phyloP scores from a whole-genome alignment of 64 coral and sea anemone genomes.

The Stichodactyla helianthus region DNA sequence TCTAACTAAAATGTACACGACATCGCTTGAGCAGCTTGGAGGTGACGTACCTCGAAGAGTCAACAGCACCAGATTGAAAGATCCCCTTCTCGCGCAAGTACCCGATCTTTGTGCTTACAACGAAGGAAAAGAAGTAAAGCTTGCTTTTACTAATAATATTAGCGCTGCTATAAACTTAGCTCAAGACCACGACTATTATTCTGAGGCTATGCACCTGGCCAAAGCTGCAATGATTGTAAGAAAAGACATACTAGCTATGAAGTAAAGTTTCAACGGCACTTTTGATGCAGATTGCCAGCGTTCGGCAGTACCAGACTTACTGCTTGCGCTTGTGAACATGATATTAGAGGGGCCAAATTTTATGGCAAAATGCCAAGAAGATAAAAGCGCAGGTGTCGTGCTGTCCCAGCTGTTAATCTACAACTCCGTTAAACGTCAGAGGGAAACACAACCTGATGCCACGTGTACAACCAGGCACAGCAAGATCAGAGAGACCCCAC shows the following conservation, averaged over 20 bases:
- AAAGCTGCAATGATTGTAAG: constrained; percentile 25
- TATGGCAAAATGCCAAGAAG: constrained; percentile 14
- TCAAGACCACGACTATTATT: background rate
- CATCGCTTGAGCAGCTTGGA: no score
- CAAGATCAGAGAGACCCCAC: background rate
- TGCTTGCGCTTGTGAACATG: constrained; percentile 32
- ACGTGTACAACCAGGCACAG: background rate
- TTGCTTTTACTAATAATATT: background rate
- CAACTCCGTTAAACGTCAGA: constrained; percentile 14
- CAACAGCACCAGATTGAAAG: constrained; percentile 17
- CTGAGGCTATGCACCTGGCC: background rate
- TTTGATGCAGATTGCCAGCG: constrained; percentile 9
- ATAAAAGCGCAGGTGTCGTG: constrained; percentile 9
- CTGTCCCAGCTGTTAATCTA: constrained; percentile 30
- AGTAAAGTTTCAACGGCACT: constrained; percentile 22
- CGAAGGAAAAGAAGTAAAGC: background rate
- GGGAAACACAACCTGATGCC: background rate
- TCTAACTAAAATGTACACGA: no score
- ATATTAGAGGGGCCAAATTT: constrained; percentile 29
- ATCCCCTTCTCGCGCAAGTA: background rate
- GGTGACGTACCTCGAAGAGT: background rate
- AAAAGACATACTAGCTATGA: constrained; percentile 13
- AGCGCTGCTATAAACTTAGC: background rate
- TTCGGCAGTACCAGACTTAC: constrained; percentile 11
- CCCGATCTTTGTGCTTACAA: background rate